Evolutionary conservation across 2,113 vertebrate species (phyloP).

Genomic region (Felis catus): DNA sequence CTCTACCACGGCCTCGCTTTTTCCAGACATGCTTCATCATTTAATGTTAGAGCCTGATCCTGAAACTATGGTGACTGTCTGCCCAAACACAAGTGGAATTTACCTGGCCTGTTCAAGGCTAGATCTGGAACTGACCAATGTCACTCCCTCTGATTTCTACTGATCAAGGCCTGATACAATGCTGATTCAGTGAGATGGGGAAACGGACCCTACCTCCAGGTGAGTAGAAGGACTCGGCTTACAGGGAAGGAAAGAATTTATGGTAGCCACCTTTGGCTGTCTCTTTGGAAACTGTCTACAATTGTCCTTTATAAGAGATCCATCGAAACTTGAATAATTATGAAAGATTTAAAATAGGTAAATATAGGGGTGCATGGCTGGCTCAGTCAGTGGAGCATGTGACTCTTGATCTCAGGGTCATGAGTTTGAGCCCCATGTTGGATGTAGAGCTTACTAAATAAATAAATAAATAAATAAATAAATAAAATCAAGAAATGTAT

Average conservation of each 20-base stretch:
- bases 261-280: neutral
- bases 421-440: too few species aligned
- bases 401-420: too few species aligned
- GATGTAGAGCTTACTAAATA: too few species aligned
- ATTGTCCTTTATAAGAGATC: neutral
- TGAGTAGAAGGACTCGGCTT: neutral
- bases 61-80: fast-evolving
- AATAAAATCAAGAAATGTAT: too few species aligned
- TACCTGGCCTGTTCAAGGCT: neutral
- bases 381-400: too few species aligned
- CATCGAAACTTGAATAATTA: neutral
- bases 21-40: neutral
- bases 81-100: neutral
- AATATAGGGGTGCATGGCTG: neutral
- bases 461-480: too few species aligned
- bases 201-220: neutral
- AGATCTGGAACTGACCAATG: fast-evolving
- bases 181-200: neutral
- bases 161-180: neutral
- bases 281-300: neutral
- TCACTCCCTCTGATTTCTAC: neutral
- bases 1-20: neutral
- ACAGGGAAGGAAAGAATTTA: neutral
- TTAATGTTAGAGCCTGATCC: neutral
- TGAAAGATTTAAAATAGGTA: neutral